These are phyloP conservation scores for Trichosurus vulpecula DNA, from an alignment of 2,797 vertebrate species.

Conservation along the genomic window DNA sequence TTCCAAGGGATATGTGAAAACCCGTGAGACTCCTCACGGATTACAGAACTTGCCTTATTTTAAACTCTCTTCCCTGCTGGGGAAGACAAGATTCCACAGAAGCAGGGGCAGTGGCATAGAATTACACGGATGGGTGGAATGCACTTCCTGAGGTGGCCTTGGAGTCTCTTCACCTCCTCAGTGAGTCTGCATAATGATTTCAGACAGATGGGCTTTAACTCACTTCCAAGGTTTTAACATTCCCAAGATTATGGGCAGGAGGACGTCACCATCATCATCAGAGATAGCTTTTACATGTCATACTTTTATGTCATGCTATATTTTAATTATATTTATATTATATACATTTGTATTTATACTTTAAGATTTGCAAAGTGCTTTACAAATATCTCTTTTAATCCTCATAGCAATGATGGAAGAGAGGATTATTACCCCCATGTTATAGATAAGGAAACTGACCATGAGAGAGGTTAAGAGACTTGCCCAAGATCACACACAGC, in stretches of 20 bases:
- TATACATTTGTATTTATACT: neutral
- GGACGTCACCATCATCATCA: neutral
- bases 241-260: neutral
- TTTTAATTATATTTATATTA: neutral
- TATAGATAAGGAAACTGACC: neutral
- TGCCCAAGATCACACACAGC: neutral
- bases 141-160: slow-evolving; percentile 30
- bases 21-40: slow-evolving; percentile 8
- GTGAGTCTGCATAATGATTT: neutral
- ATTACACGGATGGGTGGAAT: neutral
- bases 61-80: neutral
- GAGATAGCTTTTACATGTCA: neutral
- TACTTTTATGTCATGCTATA: neutral
- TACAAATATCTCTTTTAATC: neutral
- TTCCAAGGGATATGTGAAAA: slow-evolving; percentile 33
- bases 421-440: neutral
- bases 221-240: neutral
- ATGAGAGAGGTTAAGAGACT: neutral
- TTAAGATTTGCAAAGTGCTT: neutral
- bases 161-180: neutral
- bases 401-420: neutral
- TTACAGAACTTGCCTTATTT: neutral
- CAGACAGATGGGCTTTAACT: neutral
- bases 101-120: neutral
- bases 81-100: slow-evolving; percentile 20